Conservation (phyloP, 2,888 invertebrate genomes). For the Dolomedes plantarius region DNA sequence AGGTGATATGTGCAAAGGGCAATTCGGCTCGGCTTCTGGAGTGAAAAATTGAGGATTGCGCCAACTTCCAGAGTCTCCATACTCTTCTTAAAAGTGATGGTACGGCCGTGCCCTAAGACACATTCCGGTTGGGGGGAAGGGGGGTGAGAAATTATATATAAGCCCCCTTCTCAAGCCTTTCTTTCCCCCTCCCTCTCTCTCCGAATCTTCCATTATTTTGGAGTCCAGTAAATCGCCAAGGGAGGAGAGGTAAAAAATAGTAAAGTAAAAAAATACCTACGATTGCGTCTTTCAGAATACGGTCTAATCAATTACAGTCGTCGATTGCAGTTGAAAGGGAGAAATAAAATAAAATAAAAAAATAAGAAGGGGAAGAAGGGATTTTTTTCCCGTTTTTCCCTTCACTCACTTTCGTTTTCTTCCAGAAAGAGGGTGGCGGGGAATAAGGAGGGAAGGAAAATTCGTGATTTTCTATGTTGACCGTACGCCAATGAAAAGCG, state of each 20-base stretch:
- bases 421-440: conserved; percentile 36
- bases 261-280: conserved; percentile 56
- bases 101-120: conserved; percentile 62
- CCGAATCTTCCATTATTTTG: conserved; percentile 63
- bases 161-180: conserved; percentile 34
- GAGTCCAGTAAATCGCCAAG: conserved; percentile 70
- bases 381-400: conserved; percentile 23
- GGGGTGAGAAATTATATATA: conserved; percentile 63
- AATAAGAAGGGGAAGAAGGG: conserved; percentile 14
- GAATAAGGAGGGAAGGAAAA: conserved; percentile 20
- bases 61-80: conserved; percentile 56
- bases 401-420: conserved; percentile 66
- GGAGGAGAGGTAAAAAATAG: conserved; percentile 40
- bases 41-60: conserved; percentile 71
- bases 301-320: conserved; percentile 69
- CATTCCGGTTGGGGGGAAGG: conserved; percentile 38
- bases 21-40: conserved; percentile 64
- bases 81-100: conserved; percentile 58
- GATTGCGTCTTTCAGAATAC: conserved; percentile 68
- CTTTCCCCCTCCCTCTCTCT: conserved; percentile 5
- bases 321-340: conserved; percentile 69
- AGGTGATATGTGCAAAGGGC: conserved; percentile 71
- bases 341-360: conserved; percentile 38
- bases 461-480: conserved; percentile 65
- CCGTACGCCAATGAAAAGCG: conserved; percentile 62